phyloP scores from a whole-genome alignment of 2,113 vertebrate genomes.

The Suricata suricatta region DNA sequence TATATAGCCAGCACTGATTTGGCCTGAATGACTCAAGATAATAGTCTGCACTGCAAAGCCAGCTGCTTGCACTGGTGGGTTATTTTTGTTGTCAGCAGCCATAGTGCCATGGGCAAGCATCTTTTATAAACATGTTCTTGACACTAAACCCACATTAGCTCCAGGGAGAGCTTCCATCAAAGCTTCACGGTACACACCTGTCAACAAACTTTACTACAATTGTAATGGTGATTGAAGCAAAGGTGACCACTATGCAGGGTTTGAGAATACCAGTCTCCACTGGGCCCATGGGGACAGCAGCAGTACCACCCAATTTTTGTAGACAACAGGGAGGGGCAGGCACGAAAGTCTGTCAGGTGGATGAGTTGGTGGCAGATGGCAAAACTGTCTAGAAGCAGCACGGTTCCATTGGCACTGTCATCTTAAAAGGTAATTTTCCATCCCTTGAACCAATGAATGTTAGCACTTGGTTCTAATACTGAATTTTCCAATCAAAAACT shows the following conservation, averaged over 20 bases:
- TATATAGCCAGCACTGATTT: neutral
- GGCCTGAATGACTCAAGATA: neutral
- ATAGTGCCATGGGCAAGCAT: neutral
- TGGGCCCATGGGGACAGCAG: neutral
- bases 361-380: neutral
- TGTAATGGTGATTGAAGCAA: neutral
- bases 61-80: neutral
- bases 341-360: neutral
- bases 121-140: neutral
- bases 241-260: neutral
- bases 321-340: neutral
- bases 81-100: neutral
- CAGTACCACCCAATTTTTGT: neutral
- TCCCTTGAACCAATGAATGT: neutral
- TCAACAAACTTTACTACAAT: neutral
- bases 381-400: neutral
- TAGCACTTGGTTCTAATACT: neutral
- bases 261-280: neutral
- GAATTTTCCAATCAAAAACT: neutral
- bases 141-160: neutral
- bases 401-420: neutral
- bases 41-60: neutral
- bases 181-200: neutral
- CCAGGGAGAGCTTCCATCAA: neutral
- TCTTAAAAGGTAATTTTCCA: neutral